Conservation (phyloP, 2,888 invertebrate species). For the Arctia plantaginis region DNA sequence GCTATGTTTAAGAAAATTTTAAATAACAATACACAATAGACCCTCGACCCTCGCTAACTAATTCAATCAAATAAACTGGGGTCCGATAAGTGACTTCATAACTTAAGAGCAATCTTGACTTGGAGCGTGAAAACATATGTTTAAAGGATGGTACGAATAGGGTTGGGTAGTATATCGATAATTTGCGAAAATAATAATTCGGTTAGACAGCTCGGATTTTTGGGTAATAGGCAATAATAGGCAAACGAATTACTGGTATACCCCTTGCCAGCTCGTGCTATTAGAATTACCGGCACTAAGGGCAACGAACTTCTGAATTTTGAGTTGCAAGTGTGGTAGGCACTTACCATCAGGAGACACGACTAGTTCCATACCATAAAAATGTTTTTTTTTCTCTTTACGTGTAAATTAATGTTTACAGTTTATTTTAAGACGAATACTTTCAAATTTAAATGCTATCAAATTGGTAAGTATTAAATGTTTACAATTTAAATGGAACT, state of each 20-base stretch:
- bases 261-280: background rate
- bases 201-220: background rate
- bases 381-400: too few relatives aligned
- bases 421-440: too few relatives aligned
- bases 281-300: background rate
- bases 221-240: background rate
- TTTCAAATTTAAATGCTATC: too few relatives aligned
- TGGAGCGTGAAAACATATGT: constrained; percentile 60
- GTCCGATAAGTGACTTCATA: constrained; percentile 31
- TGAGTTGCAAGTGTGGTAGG: too few relatives aligned
- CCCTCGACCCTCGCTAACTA: constrained; percentile 23
- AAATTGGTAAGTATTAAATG: too few relatives aligned
- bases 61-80: constrained; percentile 36
- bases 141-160: constrained; percentile 42
- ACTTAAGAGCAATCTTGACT: constrained; percentile 52
- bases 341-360: too few relatives aligned
- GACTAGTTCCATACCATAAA: too few relatives aligned
- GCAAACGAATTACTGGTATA: background rate
- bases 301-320: background rate
- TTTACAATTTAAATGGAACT: too few relatives aligned
- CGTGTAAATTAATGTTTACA: too few relatives aligned
- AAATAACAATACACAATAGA: constrained; percentile 36
- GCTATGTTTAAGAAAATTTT: constrained; percentile 35
- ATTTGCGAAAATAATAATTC: background rate
- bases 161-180: constrained; percentile 24